Conservation (phyloP, 2,113 vertebrate genomes). For the Sturnira hondurensis region DNA sequence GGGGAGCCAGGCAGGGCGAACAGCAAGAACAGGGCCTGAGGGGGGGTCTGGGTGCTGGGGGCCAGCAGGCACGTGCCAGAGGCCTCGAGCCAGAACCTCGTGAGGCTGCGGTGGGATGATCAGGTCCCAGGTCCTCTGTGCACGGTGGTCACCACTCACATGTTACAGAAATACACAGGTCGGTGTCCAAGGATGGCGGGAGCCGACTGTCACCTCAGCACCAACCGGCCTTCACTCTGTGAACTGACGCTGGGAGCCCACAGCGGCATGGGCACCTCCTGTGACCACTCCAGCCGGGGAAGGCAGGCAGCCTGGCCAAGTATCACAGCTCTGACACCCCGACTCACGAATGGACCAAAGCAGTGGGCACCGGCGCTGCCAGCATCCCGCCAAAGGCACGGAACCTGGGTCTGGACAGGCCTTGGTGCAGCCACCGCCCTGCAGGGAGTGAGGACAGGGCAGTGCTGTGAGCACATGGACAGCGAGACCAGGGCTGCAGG, state of each 20-base stretch:
- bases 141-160: not conserved
- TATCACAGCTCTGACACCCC: no score
- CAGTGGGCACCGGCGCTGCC: no score
- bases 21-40: not conserved
- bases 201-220: no score
- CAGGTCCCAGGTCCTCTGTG: not conserved
- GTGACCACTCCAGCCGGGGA: no score
- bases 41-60: no score
- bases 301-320: not conserved
- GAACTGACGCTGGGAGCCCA: not conserved
- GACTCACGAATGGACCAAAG: not conserved
- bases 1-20: no score
- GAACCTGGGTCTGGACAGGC: not conserved
- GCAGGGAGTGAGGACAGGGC: not conserved
- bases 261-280: not conserved
- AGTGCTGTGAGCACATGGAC: not conserved
- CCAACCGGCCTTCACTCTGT: not conserved
- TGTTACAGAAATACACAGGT: no score
- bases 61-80: no score
- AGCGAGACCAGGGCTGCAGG: not conserved
- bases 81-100: no score
- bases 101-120: accelerated
- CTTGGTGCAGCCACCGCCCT: not conserved
- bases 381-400: no score
- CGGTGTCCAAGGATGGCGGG: not conserved